A percentile compares a stretch with the other conserved stretches of the same genome.
These are phyloP conservation scores for Pelagia noctiluca DNA, from an alignment of 30 jellyfish, hydroid and myxozoan species.

Conservation along the genomic window DNA sequence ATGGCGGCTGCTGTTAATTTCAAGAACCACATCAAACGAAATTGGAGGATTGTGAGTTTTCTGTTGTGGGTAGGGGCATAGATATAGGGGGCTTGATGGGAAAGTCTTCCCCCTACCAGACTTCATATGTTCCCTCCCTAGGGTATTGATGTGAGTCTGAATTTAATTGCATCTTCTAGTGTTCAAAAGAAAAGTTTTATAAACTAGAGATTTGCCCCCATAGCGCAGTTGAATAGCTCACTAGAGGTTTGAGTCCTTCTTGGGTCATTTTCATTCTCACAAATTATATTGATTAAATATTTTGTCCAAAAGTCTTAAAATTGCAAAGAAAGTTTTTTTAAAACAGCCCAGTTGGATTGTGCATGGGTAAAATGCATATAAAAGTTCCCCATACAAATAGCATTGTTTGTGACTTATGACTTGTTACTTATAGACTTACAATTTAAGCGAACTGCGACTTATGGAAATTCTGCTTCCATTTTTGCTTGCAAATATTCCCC, in stretches of 20 bases:
- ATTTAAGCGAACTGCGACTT: too few relatives aligned
- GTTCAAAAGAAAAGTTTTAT: too few relatives aligned
- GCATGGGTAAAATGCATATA: too few relatives aligned
- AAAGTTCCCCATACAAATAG: too few relatives aligned
- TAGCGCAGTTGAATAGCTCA: neutral
- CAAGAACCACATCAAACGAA: constrained; percentile 85
- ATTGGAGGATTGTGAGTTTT: constrained; percentile 89
- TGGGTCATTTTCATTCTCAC: too few relatives aligned
- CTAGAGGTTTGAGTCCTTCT: too few relatives aligned
- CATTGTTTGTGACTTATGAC: neutral
- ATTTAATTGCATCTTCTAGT: neutral
- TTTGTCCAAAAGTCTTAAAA: too few relatives aligned
- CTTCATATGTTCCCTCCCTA: neutral
- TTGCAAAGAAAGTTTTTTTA: too few relatives aligned
- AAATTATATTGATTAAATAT: too few relatives aligned
- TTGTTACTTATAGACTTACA: neutral
- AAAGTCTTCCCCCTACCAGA: neutral
- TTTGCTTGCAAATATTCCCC: neutral
- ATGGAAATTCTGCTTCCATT: neutral
- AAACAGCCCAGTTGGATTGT: too few relatives aligned
- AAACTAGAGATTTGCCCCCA: neutral
- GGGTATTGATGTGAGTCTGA: neutral
- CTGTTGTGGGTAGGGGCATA: neutral
- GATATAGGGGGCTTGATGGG: too few relatives aligned
- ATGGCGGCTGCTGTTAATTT: constrained; percentile 92